phyloP scores from a whole-genome alignment of 2,113 vertebrate species.

The Athene noctua region DNA sequence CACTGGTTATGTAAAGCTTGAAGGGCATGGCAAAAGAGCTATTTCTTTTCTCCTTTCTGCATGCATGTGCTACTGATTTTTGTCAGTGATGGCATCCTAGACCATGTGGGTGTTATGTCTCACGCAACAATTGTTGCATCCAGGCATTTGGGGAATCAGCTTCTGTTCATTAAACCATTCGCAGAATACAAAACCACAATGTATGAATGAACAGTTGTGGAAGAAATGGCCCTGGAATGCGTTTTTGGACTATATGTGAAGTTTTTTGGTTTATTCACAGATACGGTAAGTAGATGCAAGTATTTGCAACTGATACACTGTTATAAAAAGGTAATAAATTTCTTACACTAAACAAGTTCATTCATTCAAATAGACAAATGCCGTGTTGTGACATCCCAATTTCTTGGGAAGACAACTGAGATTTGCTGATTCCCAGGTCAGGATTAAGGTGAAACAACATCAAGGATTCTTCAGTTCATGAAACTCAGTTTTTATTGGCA shows the following conservation, averaged over 20 bases:
- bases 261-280: neutral
- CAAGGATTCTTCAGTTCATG: too few relatives aligned
- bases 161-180: neutral
- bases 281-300: neutral
- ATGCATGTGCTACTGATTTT: fast-evolving
- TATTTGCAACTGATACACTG: neutral
- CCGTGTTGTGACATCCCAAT: too few relatives aligned
- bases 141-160: neutral
- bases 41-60: neutral
- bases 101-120: neutral
- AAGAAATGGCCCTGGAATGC: neutral
- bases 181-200: neutral
- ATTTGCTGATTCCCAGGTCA: too few relatives aligned
- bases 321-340: neutral
- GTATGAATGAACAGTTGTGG: neutral
- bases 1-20: neutral
- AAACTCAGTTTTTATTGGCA: too few relatives aligned
- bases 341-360: neutral
- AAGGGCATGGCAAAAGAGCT: neutral
- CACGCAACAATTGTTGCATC: neutral
- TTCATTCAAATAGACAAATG: neutral
- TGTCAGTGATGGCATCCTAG: neutral
- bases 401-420: too few relatives aligned
- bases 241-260: neutral
- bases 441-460: too few relatives aligned